A percentile compares a stretch with the other conserved stretches of the same genome.
phyloP scores from a whole-genome alignment of 2,888 invertebrate species.

The Himalopsyche japonica region DNA sequence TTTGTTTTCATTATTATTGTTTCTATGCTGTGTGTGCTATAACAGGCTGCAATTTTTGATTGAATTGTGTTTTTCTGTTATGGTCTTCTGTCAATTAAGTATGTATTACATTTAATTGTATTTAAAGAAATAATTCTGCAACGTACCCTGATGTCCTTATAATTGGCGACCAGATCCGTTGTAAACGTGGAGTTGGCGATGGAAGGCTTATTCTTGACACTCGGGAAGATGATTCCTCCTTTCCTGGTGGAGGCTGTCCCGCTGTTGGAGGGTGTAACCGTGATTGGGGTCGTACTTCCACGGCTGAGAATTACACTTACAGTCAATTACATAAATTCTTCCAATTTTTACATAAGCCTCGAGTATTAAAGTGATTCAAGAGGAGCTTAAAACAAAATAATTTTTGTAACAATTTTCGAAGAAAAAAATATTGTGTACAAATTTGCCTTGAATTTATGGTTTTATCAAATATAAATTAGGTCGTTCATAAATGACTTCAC shows the following conservation, averaged over 20 bases:
- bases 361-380: background rate
- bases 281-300: slow-evolving; percentile 53
- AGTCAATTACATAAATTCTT: slow-evolving; percentile 32
- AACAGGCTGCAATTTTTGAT: too few species aligned
- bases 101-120: too few species aligned
- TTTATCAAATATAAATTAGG: too few species aligned
- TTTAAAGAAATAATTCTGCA: background rate
- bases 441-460: too few species aligned
- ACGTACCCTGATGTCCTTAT: slow-evolving; percentile 84
- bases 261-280: slow-evolving; percentile 49
- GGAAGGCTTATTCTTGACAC: slow-evolving; percentile 87
- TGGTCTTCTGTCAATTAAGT: too few species aligned
- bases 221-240: slow-evolving; percentile 87
- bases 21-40: too few species aligned
- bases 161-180: slow-evolving; percentile 72
- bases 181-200: slow-evolving; percentile 82
- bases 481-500: too few species aligned
- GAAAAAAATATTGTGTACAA: too few species aligned
- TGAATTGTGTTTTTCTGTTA: too few species aligned
- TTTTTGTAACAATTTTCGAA: too few species aligned
- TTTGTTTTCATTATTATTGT: too few species aligned
- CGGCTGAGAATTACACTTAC: slow-evolving; percentile 44
- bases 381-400: background rate
- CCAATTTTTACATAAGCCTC: slow-evolving; percentile 21
- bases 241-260: slow-evolving; percentile 57